These are phyloP conservation scores for Rostratula benghalensis DNA, from an alignment of 2,113 vertebrate genomes.

Conservation along the genomic window DNA sequence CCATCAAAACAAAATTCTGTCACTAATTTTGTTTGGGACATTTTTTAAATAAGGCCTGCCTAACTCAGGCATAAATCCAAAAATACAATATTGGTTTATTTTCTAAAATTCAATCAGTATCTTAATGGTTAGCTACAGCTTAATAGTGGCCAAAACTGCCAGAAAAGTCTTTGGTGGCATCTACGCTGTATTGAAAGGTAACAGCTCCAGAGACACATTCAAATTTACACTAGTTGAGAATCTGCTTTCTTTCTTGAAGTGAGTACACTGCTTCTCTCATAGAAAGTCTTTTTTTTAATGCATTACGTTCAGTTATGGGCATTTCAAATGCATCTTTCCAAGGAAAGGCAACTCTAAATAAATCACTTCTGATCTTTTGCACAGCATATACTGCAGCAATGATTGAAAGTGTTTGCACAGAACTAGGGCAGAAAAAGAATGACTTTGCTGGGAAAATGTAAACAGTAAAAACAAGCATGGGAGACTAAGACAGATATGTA, in stretches of 20 bases:
- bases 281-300: neutral
- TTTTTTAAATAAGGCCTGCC: neutral
- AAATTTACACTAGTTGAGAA: neutral
- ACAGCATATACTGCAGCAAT: neutral
- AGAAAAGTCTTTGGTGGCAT: neutral
- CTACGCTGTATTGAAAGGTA: neutral
- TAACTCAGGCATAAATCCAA: neutral
- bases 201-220: neutral
- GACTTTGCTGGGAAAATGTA: conserved; percentile 45
- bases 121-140: neutral
- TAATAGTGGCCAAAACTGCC: neutral
- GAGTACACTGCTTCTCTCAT: neutral
- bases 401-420: conserved; percentile 41
- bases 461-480: conserved; percentile 29
- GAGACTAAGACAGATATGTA: neutral
- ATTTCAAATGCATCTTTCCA: neutral
- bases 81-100: neutral
- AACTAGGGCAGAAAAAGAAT: conserved; percentile 23
- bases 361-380: conserved; percentile 8
- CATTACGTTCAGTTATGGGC: neutral
- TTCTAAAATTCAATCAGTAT: neutral
- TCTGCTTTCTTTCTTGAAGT: neutral
- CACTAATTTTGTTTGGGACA: neutral
- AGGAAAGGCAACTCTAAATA: neutral
- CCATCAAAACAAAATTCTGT: neutral